Evolutionary conservation across 2,888 invertebrate genomes (phyloP), one percentile per base, ranked within the genome.

Genomic region (Encarsia formosa): DNA sequence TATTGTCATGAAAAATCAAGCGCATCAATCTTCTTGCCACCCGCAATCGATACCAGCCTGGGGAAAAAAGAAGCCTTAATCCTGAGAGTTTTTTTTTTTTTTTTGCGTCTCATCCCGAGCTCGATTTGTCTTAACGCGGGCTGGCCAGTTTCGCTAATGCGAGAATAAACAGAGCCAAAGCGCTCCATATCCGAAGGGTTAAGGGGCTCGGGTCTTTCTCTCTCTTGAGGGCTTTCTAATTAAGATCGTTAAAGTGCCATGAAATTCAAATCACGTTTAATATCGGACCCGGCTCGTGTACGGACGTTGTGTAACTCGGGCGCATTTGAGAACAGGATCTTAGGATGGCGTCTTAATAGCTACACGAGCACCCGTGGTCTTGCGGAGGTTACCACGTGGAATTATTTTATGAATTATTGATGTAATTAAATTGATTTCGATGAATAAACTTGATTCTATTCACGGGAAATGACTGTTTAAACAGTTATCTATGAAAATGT

Each of bases 211-310:
- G 9, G 26, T 26, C 22, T 40, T 26, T n/a, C 15, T 19, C 46
- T 15, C 47, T 45, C 51, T 42, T 61, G 53, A 57, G 61, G 58
- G 68, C 67, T 67, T 66, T 68, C 70, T 71, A 71, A 71, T 71
- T 71, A 70, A 71, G 71, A 71, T 68, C 70, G 70, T 71, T 71
- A 71, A 71, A 71, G 68, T 67, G 68, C 66, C 67, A 69, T 71
- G 71, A 71, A 71, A 71, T 71, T 70, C 71, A 70, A 69, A 71
- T 71, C 67, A 67, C 67, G 63, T 67, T 69, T 67, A 64, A 65
- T 64, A 63, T 61, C 61, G 59, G 60, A 59, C 64, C 60, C 37
- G 15, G 31, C 15, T 11, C 18, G 6, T 11, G 20, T 16, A n/a
- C 6, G 37, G 20, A 5, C 19, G n/a, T n/a, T n/a, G n/a, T n/a